phyloP scores from a whole-genome alignment of 64 coral and sea anemone species.

The Stichodactyla helianthus region DNA sequence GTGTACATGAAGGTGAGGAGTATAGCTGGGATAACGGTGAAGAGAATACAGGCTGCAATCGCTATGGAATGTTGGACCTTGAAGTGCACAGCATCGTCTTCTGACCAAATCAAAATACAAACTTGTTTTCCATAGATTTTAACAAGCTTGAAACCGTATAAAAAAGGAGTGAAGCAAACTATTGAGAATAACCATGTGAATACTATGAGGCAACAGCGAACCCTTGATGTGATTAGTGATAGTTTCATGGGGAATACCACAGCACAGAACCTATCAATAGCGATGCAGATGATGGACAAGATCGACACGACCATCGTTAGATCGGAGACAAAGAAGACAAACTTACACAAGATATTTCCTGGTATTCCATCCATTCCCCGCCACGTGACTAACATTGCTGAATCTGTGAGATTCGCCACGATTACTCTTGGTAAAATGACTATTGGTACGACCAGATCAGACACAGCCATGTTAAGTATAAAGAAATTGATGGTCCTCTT shows the following conservation, averaged over 20 bases:
- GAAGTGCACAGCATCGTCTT: not conserved
- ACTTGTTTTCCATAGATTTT: not conserved
- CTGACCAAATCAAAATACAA: not conserved
- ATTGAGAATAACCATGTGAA: constrained; percentile 18
- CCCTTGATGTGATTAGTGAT: constrained; percentile 6
- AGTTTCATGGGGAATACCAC: constrained; percentile 41
- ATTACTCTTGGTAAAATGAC: constrained; percentile 49
- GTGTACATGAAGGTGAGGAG: constrained; percentile 25
- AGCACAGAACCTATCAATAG: constrained; percentile 32
- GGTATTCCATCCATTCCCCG: not conserved
- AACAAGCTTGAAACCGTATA: constrained; percentile 11
- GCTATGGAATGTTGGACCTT: not conserved
- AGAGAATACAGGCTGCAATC: constrained; percentile 11
- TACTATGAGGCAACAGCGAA: constrained; percentile 4
- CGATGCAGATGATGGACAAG: constrained; percentile 22
- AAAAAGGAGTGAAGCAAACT: constrained; percentile 14
- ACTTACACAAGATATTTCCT: constrained; percentile 30
- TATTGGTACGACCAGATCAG: constrained; percentile 30
- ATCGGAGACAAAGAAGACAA: constrained; percentile 21
- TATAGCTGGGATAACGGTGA: constrained; percentile 21
- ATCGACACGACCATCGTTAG: constrained; percentile 30
- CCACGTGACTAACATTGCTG: constrained; percentile 8
- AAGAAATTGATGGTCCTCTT: constrained; percentile 40
- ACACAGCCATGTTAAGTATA: constrained; percentile 33
- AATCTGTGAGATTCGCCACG: not conserved